Conservation (phyloP, 2,888 invertebrate genomes). For the Dexiosoma caninum region DNA sequence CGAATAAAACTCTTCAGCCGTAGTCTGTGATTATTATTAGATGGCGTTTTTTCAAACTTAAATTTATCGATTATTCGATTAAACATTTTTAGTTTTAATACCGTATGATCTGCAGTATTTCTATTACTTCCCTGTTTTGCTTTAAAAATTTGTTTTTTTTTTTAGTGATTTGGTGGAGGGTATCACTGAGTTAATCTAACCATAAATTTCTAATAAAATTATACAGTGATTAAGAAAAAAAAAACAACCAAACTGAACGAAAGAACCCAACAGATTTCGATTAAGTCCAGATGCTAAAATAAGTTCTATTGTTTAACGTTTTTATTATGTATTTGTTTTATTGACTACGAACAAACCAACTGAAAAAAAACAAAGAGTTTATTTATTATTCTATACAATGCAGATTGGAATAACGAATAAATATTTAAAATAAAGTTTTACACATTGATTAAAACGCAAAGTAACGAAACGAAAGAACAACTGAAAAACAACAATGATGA, state of each 20-base stretch:
- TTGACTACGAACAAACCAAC: constrained; percentile 42
- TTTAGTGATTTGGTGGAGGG: neutral
- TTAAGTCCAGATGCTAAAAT: constrained; percentile 21
- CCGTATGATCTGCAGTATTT: no score
- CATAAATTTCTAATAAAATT: neutral
- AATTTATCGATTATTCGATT: no score
- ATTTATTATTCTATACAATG: constrained; percentile 39
- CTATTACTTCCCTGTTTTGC: no score
- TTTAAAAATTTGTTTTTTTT: neutral
- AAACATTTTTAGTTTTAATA: no score
- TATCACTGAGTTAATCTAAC: neutral
- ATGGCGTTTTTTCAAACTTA: no score
- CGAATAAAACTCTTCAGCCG: no score
- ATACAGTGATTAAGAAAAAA: neutral
- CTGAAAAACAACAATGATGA: constrained; percentile 32
- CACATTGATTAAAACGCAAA: constrained; percentile 24
- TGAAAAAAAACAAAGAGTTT: neutral
- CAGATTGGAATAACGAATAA: constrained; percentile 31
- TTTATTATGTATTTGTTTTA: constrained; percentile 22
- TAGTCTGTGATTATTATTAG: no score
- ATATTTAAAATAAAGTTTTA: constrained; percentile 30
- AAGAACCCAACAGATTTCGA: no score
- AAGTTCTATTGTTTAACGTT: neutral
- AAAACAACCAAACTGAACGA: neutral
- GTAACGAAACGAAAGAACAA: neutral